Percentiles rank a stretch among this genome's conserved stretches.
Evolutionary conservation across 2,797 vertebrate genomes (phyloP).

Genomic region (Benthosema pterotum): DNA sequence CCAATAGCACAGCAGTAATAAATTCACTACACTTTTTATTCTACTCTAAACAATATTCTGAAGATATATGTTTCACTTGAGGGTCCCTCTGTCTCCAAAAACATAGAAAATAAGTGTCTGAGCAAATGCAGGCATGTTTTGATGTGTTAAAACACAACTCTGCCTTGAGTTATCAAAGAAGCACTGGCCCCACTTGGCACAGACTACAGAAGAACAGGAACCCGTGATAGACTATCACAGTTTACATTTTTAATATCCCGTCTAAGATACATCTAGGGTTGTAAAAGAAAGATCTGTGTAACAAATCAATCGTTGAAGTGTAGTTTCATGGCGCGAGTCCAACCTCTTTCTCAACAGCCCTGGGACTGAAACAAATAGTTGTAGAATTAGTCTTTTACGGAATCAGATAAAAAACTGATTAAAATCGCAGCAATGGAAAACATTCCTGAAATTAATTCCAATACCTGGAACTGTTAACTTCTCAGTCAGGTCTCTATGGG

Average conservation of each 20-base stretch:
- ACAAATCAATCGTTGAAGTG: conserved; percentile 36
- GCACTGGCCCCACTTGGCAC: background rate
- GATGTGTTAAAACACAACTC: conserved; percentile 13
- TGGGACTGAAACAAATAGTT: conserved; percentile 43
- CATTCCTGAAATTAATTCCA: conserved; percentile 42
- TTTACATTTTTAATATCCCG: conserved; percentile 3
- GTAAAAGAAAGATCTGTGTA: conserved; percentile 37
- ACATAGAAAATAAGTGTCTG: conserved; percentile 9
- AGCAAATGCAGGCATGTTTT: conserved; percentile 4
- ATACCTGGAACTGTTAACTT: conserved; percentile 18
- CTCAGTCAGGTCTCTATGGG: conserved; percentile 1
- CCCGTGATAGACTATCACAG: background rate
- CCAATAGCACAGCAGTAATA: conserved; percentile 13
- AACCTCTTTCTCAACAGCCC: conserved; percentile 67
- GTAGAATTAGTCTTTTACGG: conserved; percentile 42
- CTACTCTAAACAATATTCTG: conserved; percentile 10
- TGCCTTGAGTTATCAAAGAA: conserved; percentile 6
- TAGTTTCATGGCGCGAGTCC: conserved; percentile 52
- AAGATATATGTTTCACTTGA: conserved; percentile 15
- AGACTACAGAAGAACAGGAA: conserved; percentile 12
- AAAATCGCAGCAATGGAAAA: conserved; percentile 55
- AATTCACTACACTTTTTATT: conserved; percentile 5
- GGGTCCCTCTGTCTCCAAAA: conserved; percentile 2
- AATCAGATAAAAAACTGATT: conserved; percentile 50
- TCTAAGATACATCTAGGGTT: background rate